These are phyloP conservation scores for Drosophila parvula DNA, from an alignment of 1,140 invertebrate genomes.

Conservation along the genomic window DNA sequence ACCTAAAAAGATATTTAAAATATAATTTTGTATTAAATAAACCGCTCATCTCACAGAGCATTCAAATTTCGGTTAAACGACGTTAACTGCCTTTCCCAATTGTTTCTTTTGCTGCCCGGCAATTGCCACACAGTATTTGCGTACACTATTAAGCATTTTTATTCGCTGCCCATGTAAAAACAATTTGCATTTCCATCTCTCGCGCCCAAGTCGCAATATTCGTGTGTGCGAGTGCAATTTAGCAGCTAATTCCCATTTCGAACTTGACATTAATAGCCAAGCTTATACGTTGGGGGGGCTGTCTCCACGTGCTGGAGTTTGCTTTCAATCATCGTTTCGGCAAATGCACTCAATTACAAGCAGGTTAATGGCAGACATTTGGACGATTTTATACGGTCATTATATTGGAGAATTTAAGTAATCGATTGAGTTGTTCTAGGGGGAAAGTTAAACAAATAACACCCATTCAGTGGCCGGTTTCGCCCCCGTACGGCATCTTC, in stretches of 20 bases:
- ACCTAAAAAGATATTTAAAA: not conserved
- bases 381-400: slow-evolving; percentile 11
- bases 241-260: slow-evolving; percentile 66
- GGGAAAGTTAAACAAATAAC: slow-evolving; percentile 20
- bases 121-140: slow-evolving; percentile 60
- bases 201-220: slow-evolving; percentile 8
- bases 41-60: not conserved
- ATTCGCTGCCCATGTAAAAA: slow-evolving; percentile 58
- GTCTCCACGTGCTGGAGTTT: slow-evolving; percentile 54
- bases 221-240: slow-evolving; percentile 36
- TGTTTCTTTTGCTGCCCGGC: slow-evolving; percentile 29
- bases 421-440: slow-evolving; percentile 22
- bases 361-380: slow-evolving; percentile 38
- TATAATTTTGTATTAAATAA: no score
- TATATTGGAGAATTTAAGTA: slow-evolving; percentile 16
- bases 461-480: slow-evolving; percentile 8
- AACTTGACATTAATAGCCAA: slow-evolving; percentile 79
- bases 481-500: slow-evolving; percentile 21
- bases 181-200: slow-evolving; percentile 67
- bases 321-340: slow-evolving; percentile 55
- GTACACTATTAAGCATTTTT: slow-evolving; percentile 65
- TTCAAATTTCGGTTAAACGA: not conserved
- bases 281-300: not conserved
- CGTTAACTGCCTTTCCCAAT: not conserved
- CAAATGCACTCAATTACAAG: slow-evolving; percentile 42